Percentiles rank a stretch among this genome's conserved stretches.
These are phyloP conservation scores for Elaphurus davidianus DNA, from an alignment of 2,113 vertebrate genomes.

Conservation along the genomic window DNA sequence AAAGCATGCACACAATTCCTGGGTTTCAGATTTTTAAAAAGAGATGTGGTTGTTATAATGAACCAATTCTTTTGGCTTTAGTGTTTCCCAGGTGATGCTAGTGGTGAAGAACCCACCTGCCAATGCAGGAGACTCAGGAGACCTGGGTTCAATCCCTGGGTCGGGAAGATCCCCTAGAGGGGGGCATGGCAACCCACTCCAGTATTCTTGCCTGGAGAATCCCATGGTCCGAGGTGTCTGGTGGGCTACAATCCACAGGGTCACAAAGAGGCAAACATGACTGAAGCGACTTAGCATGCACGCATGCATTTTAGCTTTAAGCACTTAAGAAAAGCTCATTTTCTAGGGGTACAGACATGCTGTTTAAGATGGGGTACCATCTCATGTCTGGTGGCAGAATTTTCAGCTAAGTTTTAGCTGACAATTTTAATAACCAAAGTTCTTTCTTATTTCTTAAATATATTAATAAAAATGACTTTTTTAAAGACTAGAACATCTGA, in stretches of 20 bases:
- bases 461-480: constrained; percentile 27
- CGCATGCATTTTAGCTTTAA: background rate
- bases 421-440: constrained; percentile 14
- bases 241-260: background rate
- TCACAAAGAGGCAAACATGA: background rate
- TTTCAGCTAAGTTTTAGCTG: background rate
- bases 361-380: background rate
- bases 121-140: background rate
- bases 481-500: background rate
- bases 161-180: background rate
- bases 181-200: background rate
- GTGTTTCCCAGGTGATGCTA: background rate
- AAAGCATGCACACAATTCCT: background rate
- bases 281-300: background rate
- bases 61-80: background rate
- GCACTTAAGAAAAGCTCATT: background rate
- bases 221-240: background rate
- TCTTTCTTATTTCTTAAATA: constrained; percentile 36
- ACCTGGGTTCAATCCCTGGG: background rate
- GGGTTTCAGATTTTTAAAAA: background rate
- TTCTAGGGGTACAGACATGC: background rate
- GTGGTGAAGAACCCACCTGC: background rate
- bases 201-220: background rate
- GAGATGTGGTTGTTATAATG: background rate
- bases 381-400: background rate